phyloP scores from a whole-genome alignment of 2,797 vertebrate genomes.

The Zenarchopterus dispar region DNA sequence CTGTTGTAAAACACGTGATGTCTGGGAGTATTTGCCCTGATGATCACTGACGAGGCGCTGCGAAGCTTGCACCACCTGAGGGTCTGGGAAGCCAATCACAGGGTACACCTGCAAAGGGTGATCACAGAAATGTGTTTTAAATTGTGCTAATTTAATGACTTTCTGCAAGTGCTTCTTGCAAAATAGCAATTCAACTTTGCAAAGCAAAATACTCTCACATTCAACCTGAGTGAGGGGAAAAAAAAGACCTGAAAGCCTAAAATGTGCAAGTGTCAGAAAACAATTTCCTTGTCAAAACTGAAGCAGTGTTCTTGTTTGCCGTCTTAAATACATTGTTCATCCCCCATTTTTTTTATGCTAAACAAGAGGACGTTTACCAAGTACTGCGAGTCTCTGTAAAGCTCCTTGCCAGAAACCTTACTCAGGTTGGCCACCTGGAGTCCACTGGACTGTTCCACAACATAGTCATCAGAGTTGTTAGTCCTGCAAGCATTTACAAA shows the following conservation, averaged over 20 bases:
- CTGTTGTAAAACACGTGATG: slow-evolving; percentile 83
- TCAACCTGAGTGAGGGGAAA: too few species aligned
- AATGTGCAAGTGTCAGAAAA: background rate
- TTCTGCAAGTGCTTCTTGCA: background rate
- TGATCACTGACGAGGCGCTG: slow-evolving; percentile 81
- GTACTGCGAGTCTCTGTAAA: slow-evolving; percentile 80
- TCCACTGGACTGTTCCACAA: slow-evolving; percentile 81
- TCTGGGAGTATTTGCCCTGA: slow-evolving; percentile 68
- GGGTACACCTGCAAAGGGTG: slow-evolving; percentile 79
- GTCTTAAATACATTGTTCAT: background rate
- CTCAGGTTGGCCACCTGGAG: slow-evolving; percentile 72
- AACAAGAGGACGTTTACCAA: slow-evolving; percentile 69
- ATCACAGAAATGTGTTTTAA: slow-evolving; percentile 21
- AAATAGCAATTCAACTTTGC: too few species aligned
- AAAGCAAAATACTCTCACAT: too few species aligned
- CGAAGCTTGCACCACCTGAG: slow-evolving; percentile 71
- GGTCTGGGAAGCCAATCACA: slow-evolving; percentile 79
- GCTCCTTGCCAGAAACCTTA: slow-evolving; percentile 80
- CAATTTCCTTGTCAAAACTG: too few species aligned
- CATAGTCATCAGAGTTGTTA: slow-evolving; percentile 73
- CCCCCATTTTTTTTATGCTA: background rate
- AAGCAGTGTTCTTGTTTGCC: too few species aligned
- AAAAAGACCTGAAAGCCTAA: background rate
- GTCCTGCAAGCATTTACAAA: slow-evolving; percentile 63
- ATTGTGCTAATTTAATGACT: background rate